Evolutionary conservation across 2,888 invertebrate species (phyloP), one percentile per base, ranked within the genome.

Genomic region (Nemotelus nigrinus): DNA sequence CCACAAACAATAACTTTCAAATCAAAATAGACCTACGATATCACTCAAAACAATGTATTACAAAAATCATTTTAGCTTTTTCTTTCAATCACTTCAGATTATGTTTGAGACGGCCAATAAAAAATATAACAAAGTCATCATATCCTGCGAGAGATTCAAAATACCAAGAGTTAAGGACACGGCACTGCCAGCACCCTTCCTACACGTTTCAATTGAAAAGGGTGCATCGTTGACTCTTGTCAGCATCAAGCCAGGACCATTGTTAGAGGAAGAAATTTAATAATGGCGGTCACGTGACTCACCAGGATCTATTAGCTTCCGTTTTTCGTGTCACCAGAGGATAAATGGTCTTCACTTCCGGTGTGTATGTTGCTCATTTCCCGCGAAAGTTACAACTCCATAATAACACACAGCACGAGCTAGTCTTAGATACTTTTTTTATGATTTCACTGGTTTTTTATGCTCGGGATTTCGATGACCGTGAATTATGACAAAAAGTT

Each of bases 311-410:
- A 79, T 78, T 64, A 78, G 72, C 78, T 80, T 80, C 80, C 80
- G 78, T 76, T 78, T 77, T 78, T 74, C 63, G 77, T 80, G 78
- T 78, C 78, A 78, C 65, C 68, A 39, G 63, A 76, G 76, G 77
- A 80, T 80, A 79, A 80, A 80, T 80, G 80, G 76, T 76, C 76
- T 76, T 77, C 70, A 79, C 79, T 79, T 80, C 80, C 80, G 77
- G 77, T 78, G 78, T 70, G 77, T 74, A 63, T 78, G 64, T 75
- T 77, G 60, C 63, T 77, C 70, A 70, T 70, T 77, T 70, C 63
- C 58, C 41, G 64, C 60, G 5, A 44, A 63, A 60, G 63, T 63
- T 41, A 63, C 48, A 48, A 74, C 74, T 60, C 47, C 48, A 48
- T 50, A 47, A 47, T n/a, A 39, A 67, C n/a, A 48, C 53, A 41